A percentile compares a stretch with the other conserved stretches of the same genome.
These are phyloP conservation scores for Mallateleia sp. DNA, from an alignment of 2,888 invertebrate species.

Conservation along the genomic window DNA sequence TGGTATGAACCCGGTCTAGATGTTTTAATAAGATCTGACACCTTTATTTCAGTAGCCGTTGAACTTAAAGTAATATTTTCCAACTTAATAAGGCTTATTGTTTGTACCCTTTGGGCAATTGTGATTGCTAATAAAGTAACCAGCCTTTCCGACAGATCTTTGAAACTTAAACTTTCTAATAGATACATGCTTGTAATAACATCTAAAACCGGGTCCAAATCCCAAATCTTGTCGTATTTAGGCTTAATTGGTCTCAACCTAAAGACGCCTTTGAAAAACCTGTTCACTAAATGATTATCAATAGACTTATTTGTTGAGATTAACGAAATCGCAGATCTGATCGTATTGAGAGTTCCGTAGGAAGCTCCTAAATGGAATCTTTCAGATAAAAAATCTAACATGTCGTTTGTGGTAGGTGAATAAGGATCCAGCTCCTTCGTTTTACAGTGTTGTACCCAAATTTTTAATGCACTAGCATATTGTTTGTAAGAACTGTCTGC, in stretches of 20 bases:
- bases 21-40: slow-evolving; percentile 48
- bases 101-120: too few relatives aligned
- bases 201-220: slow-evolving; percentile 30
- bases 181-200: too few relatives aligned
- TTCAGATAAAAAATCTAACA: slow-evolving; percentile 24
- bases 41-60: slow-evolving; percentile 43
- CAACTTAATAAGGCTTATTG: too few relatives aligned
- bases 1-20: slow-evolving; percentile 41
- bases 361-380: slow-evolving; percentile 38
- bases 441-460: slow-evolving; percentile 45
- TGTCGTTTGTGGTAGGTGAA: not conserved
- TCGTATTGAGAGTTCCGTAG: slow-evolving; percentile 48
- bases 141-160: too few relatives aligned
- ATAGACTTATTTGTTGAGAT: slow-evolving; percentile 16
- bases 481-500: slow-evolving; percentile 63
- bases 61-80: too few relatives aligned
- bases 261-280: slow-evolving; percentile 42
- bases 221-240: slow-evolving; percentile 45
- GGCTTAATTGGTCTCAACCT: slow-evolving; percentile 37
- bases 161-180: too few relatives aligned
- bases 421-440: not conserved
- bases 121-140: too few relatives aligned
- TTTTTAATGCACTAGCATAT: slow-evolving; percentile 60
- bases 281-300: slow-evolving; percentile 23
- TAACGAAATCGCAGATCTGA: slow-evolving; percentile 7